A percentile compares a stretch with the other conserved stretches of the same genome.
Evolutionary conservation across 2,888 invertebrate genomes (phyloP).

Genomic region (Pharmacophagus antenor): DNA sequence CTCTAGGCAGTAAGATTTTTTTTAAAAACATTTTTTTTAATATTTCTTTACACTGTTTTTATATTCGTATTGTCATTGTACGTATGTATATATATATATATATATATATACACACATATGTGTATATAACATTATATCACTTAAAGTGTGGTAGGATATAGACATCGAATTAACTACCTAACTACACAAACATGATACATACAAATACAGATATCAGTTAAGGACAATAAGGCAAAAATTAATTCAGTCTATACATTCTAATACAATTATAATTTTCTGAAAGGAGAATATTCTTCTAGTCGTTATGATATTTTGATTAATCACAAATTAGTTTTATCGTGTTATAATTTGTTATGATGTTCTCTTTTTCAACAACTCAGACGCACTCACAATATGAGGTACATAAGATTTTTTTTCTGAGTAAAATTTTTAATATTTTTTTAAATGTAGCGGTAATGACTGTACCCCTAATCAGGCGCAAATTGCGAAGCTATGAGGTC

Average conservation of each 20-base stretch:
- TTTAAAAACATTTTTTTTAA: too few species aligned
- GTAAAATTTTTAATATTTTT: not conserved
- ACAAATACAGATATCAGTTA: slow-evolving; percentile 29
- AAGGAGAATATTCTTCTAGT: slow-evolving; percentile 2
- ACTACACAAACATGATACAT: slow-evolving; percentile 22
- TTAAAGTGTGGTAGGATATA: slow-evolving; percentile 36
- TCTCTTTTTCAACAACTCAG: not conserved
- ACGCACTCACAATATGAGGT: not conserved
- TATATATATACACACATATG: not conserved
- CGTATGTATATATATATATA: not conserved
- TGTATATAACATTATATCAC: not conserved
- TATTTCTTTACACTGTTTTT: too few species aligned
- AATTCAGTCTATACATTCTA: slow-evolving; percentile 51
- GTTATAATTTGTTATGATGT: not conserved
- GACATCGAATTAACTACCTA: slow-evolving; percentile 41
- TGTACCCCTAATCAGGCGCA: not conserved
- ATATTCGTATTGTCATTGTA: too few species aligned
- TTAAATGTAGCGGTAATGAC: not conserved
- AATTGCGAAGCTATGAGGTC: not conserved
- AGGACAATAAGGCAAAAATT: slow-evolving; percentile 45
- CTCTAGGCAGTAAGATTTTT: too few species aligned
- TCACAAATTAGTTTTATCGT: not conserved
- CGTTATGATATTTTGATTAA: not conserved
- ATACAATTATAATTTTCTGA: slow-evolving; percentile 20
- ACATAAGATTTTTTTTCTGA: not conserved